phyloP scores from a whole-genome alignment of 2,797 vertebrate genomes.

The Pangasius larnaudii region DNA sequence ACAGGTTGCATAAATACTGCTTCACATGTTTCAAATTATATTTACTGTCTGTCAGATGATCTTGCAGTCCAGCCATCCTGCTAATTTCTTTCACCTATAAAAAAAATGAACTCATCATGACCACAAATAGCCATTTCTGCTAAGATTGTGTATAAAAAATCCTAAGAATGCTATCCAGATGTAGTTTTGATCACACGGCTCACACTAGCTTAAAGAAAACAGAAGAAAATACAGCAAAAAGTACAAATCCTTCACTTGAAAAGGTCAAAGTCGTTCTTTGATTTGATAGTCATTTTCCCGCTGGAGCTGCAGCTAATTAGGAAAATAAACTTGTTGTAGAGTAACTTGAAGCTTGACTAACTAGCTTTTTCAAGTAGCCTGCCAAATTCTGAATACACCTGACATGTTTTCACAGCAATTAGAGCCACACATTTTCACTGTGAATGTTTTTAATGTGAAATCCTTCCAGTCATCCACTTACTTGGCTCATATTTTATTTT shows the following conservation, averaged over 20 bases:
- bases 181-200: neutral
- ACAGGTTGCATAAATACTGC: neutral
- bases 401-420: slow-evolving; percentile 14
- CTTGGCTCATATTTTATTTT: slow-evolving; percentile 11
- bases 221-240: neutral
- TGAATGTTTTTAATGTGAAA: neutral
- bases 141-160: neutral
- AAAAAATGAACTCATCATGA: neutral
- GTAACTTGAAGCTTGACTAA: neutral
- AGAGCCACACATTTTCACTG: neutral
- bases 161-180: neutral
- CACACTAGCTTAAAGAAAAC: neutral
- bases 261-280: neutral
- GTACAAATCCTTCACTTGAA: neutral
- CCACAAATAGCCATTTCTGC: neutral
- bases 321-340: neutral
- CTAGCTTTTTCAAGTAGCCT: neutral
- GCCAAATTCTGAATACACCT: neutral
- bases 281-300: neutral
- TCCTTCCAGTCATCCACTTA: neutral
- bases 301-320: neutral
- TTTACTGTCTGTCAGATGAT: neutral
- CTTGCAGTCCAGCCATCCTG: neutral
- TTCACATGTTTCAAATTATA: neutral
- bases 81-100: neutral